Base-by-base conservation (phyloP, 2,797 vertebrate species). In the Lacerta agilis region DNA sequence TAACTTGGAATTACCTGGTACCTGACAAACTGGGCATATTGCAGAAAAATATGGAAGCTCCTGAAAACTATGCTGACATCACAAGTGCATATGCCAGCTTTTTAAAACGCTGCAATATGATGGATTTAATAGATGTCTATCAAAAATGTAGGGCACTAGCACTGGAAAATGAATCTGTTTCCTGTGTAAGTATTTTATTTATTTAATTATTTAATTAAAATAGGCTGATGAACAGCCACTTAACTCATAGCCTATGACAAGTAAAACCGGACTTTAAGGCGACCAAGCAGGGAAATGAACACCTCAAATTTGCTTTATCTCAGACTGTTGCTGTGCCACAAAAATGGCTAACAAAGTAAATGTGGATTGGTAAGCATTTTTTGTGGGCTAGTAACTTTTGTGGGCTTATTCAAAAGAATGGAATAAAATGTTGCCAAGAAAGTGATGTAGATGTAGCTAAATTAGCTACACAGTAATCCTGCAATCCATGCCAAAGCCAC, bases 91-190 rank as follows among this genome's bases (percentile, higher is more conserved):
- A 99, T 33, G 90, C 97, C 76, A 92, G 95, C 89, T 98, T 99
- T 94, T 96, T 99, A 95, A 97, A 96, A 88, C 96, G 95, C 83
- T 98, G 97, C 94, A 99, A 98, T 96, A 97, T 97, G 80, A 90
- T 99, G 94, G 99, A 99, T 96, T 95, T 99, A 95, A 97, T 98
- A 83, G 98, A 99, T 86, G 75, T 99, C 91, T 95, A 96, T 93
- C 92, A 95, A 87, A 97, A 97, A 95, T 98, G 96, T 93, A 90
- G 64, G 87, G 78, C 89, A 94, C 96, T 98, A 89, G 82, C 96
- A 88, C 91, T 93, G 61, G 97, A 98, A 92, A 95, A 96, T 73
- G 96, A 95, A 88, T 94, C 90, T 45, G 93, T 97, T 8, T 95
- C 94, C 38, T 88, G 97, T 75, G 99, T 99, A 97, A 98, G 98